These are phyloP conservation scores for Mola mola DNA, from an alignment of 2,113 vertebrate genomes.

Conservation along the genomic window DNA sequence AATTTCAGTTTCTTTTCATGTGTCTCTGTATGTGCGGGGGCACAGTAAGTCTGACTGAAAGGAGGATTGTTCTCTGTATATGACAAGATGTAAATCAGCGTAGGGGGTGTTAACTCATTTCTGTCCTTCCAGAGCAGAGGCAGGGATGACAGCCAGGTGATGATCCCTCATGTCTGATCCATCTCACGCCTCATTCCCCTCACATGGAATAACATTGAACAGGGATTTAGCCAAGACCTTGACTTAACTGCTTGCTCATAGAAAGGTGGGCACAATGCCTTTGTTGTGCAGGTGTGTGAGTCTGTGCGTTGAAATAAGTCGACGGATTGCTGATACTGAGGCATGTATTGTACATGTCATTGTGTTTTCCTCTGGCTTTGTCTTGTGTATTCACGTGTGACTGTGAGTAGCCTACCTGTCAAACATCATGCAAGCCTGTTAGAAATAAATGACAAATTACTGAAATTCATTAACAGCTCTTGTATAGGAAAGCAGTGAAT, in stretches of 20 bases:
- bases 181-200: constrained; percentile 58
- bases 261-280: constrained; percentile 12
- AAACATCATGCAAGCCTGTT: too few species aligned
- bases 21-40: background rate
- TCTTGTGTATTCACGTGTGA: constrained; percentile 10
- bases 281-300: constrained; percentile 2
- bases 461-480: too few species aligned
- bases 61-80: constrained; percentile 17
- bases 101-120: constrained; percentile 52
- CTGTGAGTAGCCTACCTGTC: background rate
- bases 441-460: too few species aligned
- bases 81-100: constrained; percentile 54
- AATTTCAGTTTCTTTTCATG: background rate
- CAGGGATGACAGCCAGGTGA: constrained; percentile 57
- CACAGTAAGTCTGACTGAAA: constrained; percentile 14
- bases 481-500: background rate
- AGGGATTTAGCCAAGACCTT: constrained; percentile 72
- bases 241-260: constrained; percentile 48
- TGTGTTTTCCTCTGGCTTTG: constrained; percentile 4
- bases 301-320: constrained; percentile 1
- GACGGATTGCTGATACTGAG: background rate
- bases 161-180: constrained; percentile 70
- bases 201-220: constrained; percentile 62
- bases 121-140: constrained; percentile 38
- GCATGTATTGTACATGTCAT: background rate